These are phyloP conservation scores for Cosmia trapezina DNA, from an alignment of 2,888 invertebrate species.

Conservation along the genomic window DNA sequence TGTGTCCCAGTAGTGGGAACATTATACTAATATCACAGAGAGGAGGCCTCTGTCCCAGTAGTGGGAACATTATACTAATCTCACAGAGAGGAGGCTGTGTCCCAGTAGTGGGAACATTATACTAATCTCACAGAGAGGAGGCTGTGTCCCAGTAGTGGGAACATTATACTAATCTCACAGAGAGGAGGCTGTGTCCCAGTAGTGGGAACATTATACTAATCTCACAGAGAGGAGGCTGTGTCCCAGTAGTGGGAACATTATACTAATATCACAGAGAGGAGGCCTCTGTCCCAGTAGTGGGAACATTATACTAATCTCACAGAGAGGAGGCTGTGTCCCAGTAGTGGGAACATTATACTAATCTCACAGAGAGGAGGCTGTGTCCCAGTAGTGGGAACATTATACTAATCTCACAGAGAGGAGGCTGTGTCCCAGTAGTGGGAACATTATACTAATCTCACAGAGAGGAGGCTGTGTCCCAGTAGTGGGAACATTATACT, in stretches of 20 bases:
- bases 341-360: neutral
- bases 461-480: neutral
- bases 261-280: neutral
- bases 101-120: too few species aligned
- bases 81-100: too few species aligned
- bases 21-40: too few species aligned
- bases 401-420: neutral
- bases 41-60: too few species aligned
- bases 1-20: too few species aligned
- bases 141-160: too few species aligned
- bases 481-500: neutral
- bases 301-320: neutral
- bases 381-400: too few species aligned
- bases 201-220: neutral
- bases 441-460: neutral
- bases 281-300: too few species aligned
- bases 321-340: neutral
- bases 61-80: too few species aligned
- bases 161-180: too few species aligned
- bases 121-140: too few species aligned
- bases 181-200: neutral
- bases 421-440: neutral
- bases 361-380: neutral
- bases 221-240: neutral
- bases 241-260: neutral